Evolutionary conservation across 2,113 vertebrate genomes (phyloP), one percentile per base, ranked within the genome.

Genomic region (Paratilapia polleni): DNA sequence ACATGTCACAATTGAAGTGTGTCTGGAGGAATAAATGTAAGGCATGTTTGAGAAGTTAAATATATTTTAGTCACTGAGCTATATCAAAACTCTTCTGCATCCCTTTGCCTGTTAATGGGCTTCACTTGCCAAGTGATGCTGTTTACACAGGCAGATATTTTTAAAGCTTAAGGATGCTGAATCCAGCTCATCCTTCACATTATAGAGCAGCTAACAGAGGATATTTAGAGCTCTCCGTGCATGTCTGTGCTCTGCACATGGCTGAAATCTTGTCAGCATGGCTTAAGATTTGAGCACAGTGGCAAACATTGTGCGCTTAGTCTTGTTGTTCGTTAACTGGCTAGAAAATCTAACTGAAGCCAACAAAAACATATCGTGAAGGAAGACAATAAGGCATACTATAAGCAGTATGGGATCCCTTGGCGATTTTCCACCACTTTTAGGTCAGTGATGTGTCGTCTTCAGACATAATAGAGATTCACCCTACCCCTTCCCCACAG

Each of bases 391-490:
- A 77, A 78, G 36, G 57, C 56, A 19, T 38, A 28, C 34, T 36
- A 26, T 58, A 22, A 57, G 41, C 68, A 74, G 41, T 22, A 26
- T 43, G 19, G 56, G 6, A 85, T 84, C 87, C 77, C 80, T 76
- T 54, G 19, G 83, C 52, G 80, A 91, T 84, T 87, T 90, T 86
- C 56, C 82, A 78, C 41, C 4, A 58, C 77, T 92, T 89, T 84
- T 88, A 93, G 89, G 89, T 92, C 89, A 94, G 79, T 85, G 61
- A 66, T 2, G 28, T 88, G 87, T 78, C 89, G 90, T 82, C 81
- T 81, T 87, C 54, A 88, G 79, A 82, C 70, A 81, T 81, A 90
- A 90, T 78, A 82, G 63, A 77, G 64, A 91, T 85, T 83, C 26
- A 58, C 24, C 28, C 22, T 10, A 49, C 43, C 43, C 54, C 59